Conservation (phyloP, 1,140 invertebrate genomes). For the Nixonia krombeini region DNA sequence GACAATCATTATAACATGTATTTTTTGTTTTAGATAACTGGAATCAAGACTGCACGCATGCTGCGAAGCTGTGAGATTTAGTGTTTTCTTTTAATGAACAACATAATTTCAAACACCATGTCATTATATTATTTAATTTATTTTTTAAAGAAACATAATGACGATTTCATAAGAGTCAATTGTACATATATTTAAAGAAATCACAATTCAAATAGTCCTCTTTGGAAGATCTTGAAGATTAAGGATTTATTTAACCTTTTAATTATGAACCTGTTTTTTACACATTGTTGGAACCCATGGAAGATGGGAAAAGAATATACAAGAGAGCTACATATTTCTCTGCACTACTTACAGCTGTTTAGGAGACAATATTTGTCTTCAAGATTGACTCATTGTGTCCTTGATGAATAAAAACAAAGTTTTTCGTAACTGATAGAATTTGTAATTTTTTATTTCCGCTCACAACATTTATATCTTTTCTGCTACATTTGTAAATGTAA, state of each 20-base stretch:
- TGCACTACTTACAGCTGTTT: constrained; percentile 49
- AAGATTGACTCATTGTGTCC: constrained; percentile 51
- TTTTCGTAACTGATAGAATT: constrained; percentile 9
- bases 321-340: constrained; percentile 30
- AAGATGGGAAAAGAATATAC: constrained; percentile 64
- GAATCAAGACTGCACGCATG: constrained; percentile 63
- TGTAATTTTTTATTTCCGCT: too few relatives aligned
- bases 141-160: constrained; percentile 29
- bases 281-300: constrained; percentile 45
- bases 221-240: constrained; percentile 3
- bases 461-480: too few relatives aligned
- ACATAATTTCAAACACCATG: constrained; percentile 54
- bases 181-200: constrained; percentile 40
- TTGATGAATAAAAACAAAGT: constrained; percentile 54
- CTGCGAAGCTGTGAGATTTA: constrained; percentile 55
- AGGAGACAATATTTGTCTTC: constrained; percentile 47
- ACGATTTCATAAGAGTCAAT: constrained; percentile 27
- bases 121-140: constrained; percentile 39
- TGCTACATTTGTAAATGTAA: too few relatives aligned
- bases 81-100: constrained; percentile 46
- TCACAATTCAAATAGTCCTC: constrained; percentile 8
- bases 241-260: constrained; percentile 21
- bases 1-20: constrained; percentile 7
- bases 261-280: constrained; percentile 4
- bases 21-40: constrained; percentile 55